Evolutionary conservation across 2,113 vertebrate species (phyloP).

Genomic region (Marmota monax): DNA sequence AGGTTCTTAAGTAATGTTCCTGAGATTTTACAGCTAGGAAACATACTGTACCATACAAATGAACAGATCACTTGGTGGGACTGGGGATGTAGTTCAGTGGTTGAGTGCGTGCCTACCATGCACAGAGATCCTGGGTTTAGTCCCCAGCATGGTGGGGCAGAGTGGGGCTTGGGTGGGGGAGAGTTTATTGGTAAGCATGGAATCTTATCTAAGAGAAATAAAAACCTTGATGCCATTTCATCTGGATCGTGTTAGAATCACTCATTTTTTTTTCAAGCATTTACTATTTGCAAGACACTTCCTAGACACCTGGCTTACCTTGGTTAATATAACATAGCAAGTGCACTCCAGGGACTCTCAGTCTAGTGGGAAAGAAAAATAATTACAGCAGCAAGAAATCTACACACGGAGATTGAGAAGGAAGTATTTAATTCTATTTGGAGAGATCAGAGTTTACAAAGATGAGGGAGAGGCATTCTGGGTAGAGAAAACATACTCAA

Average conservation of each 20-base stretch:
- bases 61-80: background rate
- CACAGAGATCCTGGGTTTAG: background rate
- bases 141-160: background rate
- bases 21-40: conserved; percentile 16
- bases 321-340: background rate
- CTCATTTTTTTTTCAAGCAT: background rate
- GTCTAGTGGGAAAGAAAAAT: conserved; percentile 48
- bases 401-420: conserved; percentile 28
- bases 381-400: conserved; percentile 56
- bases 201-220: background rate
- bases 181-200: background rate
- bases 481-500: conserved; percentile 2
- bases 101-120: background rate
- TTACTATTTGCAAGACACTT: background rate
- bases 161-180: too few relatives aligned
- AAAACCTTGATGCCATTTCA: background rate
- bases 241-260: background rate
- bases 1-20: conserved; percentile 23
- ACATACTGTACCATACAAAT: background rate
- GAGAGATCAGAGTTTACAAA: conserved; percentile 60
- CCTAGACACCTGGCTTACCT: background rate
- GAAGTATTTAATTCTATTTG: conserved; percentile 68
- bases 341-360: background rate
- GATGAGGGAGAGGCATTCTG: conserved; percentile 25
- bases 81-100: too few relatives aligned